phyloP scores from a whole-genome alignment of 2,113 vertebrate genomes.

The Centropus bengalensis region DNA sequence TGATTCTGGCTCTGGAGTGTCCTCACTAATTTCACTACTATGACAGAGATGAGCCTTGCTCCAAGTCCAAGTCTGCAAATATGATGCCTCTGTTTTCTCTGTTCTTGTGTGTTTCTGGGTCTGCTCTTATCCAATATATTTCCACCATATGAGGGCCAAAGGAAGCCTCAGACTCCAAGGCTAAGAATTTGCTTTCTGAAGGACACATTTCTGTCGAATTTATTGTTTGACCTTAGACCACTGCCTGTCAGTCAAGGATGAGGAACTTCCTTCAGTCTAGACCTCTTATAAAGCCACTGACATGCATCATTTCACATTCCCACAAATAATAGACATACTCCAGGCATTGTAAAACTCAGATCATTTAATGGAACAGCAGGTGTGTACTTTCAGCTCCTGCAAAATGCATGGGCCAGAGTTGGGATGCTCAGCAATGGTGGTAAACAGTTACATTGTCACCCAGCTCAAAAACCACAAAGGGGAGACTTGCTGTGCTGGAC shows the following conservation, averaged over 20 bases:
- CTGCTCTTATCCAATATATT: not conserved
- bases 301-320: not conserved
- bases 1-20: not conserved
- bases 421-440: not conserved
- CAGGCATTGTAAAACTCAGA: not conserved
- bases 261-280: not conserved
- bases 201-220: not conserved
- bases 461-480: not conserved
- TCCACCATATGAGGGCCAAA: not conserved
- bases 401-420: not conserved
- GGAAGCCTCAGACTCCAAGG: not conserved
- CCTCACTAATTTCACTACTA: not conserved
- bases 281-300: not conserved
- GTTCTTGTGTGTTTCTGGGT: not conserved
- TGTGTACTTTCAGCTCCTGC: not conserved
- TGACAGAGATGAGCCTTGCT: not conserved
- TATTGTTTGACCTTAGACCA: not conserved
- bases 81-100: not conserved
- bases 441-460: not conserved
- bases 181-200: not conserved
- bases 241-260: not conserved
- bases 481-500: not conserved
- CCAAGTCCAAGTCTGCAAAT: not conserved
- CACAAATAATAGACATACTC: not conserved
- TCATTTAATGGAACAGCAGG: not conserved